Conservation (phyloP, 2,888 invertebrate genomes). For the Epinotia nisella region DNA sequence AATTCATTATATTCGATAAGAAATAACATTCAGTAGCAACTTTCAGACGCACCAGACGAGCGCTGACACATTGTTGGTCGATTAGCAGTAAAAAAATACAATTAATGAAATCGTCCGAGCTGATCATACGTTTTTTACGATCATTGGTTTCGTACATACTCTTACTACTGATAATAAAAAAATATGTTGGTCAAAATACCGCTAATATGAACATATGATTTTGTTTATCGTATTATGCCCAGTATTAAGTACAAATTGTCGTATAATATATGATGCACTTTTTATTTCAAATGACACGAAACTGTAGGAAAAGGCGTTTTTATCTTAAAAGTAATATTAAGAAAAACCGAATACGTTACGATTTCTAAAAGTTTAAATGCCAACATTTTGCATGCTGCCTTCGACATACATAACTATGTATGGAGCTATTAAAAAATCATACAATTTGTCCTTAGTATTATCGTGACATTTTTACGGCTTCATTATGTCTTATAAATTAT, state of each 20-base stretch:
- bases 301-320: background rate
- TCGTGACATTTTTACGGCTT: too few relatives aligned
- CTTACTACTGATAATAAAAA: too few relatives aligned
- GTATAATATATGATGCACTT: too few relatives aligned
- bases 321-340: background rate
- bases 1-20: background rate
- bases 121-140: constrained; percentile 2
- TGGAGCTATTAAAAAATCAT: background rate
- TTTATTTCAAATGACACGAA: background rate
- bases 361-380: background rate
- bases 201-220: too few relatives aligned
- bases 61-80: constrained; percentile 2
- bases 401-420: background rate
- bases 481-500: too few relatives aligned
- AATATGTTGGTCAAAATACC: background rate
- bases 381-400: background rate
- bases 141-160: constrained; percentile 4
- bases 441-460: background rate
- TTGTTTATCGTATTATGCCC: background rate
- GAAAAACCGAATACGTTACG: background rate
- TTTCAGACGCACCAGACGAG: background rate
- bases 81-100: constrained; percentile 13
- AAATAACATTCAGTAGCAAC: background rate
- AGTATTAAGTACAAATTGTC: too few relatives aligned
- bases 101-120: constrained; percentile 7